Base-by-base conservation (phyloP, 2,797 vertebrate species). In the Eutrigla gurnardus region DNA sequence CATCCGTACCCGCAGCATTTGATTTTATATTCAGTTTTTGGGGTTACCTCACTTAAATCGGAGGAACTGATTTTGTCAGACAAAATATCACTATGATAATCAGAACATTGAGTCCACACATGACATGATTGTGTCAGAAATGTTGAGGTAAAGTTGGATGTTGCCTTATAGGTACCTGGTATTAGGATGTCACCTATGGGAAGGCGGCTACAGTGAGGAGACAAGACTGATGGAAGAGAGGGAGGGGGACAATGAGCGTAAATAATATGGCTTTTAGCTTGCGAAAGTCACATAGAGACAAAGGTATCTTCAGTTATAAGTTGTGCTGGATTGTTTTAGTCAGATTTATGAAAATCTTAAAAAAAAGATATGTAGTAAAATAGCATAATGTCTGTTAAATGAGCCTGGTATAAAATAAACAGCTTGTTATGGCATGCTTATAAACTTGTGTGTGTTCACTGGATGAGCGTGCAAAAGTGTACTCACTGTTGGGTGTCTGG, bases 401-500 rank as follows among this genome's bases (percentile, higher is more conserved):
- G 33, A 77, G 42, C 57, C 65, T 64, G 64, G 18, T 64, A 45
- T 32, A 14, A 75, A 75, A 49, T 72, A 40, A 75, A 70, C 47
- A 76, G 70, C 32, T 82, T 77, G 55, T 65, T 69, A 13, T 71
- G n/a, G 42, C 58, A 61, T 59, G 74, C 65, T 77, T 50, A 65
- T 65, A 67, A 65, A 70, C 25, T 52, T 52, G 12, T 47, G n/a
- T 78, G 61, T 65, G 53, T 73, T 69, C 43, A 49, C 8, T 47
- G 25, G n/a, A 36, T 40, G 52, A 63, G 14, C 62, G 62, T 69
- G 37, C 6, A 55, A 50, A 72, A n/a, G n/a, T 73, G 62, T 80
- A 97, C 98, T 98, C 91, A 99, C 98, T 99, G 94, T 94, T 95
- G 37, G 93, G 86, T 37, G 96, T 91, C 77, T 95, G 96, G 43